These are phyloP conservation scores for Neodiprion lecontei DNA, from an alignment of 1,140 invertebrate species.

Conservation along the genomic window DNA sequence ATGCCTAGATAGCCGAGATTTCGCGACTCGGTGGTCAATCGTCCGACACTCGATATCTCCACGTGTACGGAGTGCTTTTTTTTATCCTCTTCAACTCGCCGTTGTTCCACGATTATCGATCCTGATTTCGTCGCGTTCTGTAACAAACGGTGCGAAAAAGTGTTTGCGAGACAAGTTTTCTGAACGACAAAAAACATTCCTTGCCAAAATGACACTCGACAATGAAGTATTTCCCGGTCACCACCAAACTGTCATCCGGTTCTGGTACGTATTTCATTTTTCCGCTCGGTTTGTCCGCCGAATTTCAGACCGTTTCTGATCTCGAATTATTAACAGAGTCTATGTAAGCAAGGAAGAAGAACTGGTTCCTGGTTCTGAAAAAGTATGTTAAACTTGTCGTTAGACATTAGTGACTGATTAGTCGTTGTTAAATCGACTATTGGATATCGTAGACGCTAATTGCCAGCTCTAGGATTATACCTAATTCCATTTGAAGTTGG, in stretches of 20 bases:
- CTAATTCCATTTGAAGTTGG: background rate
- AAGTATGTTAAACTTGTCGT: too few species aligned
- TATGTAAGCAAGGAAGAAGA: too few species aligned
- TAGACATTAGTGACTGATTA: too few species aligned
- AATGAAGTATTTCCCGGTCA: background rate
- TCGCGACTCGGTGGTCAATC: background rate
- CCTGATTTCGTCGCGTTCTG: too few species aligned
- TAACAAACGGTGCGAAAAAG: too few species aligned
- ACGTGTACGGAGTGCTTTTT: background rate
- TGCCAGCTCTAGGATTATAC: background rate
- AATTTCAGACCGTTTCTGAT: too few species aligned
- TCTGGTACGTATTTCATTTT: background rate
- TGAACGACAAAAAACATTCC: background rate
- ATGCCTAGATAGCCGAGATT: background rate
- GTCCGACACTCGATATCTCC: background rate
- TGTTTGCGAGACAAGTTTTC: too few species aligned
- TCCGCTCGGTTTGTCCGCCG: too few species aligned
- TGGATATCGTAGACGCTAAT: background rate
- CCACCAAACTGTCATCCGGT: background rate
- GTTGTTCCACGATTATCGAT: too few species aligned
- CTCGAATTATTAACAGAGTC: too few species aligned
- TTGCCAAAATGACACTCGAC: background rate
- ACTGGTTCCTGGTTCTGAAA: too few species aligned
- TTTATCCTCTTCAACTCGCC: background rate
- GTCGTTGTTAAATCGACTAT: background rate